These are phyloP conservation scores for Channa striata DNA, from an alignment of 2,797 vertebrate genomes.

Conservation along the genomic window DNA sequence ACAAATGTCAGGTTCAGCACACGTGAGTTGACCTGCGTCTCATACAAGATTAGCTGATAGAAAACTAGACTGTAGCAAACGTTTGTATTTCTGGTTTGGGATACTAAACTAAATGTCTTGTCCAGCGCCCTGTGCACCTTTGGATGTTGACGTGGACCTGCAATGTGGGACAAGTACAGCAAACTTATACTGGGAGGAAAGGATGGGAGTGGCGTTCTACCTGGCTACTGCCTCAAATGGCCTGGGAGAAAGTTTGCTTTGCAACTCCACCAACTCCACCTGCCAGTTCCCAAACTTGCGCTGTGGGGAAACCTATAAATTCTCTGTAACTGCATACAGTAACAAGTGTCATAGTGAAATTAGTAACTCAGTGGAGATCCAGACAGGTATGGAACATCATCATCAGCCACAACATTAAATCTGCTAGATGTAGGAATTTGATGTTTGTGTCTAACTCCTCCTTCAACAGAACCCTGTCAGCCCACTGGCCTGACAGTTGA, in stretches of 20 bases:
- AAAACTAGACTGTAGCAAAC: neutral
- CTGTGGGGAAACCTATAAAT: constrained; percentile 77
- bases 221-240: constrained; percentile 60
- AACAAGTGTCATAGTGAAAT: constrained; percentile 69
- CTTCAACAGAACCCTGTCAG: constrained; percentile 79
- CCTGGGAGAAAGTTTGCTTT: constrained; percentile 46
- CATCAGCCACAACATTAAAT: neutral
- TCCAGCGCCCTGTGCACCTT: constrained; percentile 82
- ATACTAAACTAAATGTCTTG: neutral
- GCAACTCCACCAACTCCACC: constrained; percentile 76
- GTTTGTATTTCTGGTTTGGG: neutral
- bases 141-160: constrained; percentile 70
- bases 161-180: constrained; percentile 73
- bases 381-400: constrained; percentile 72
- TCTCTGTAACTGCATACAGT: constrained; percentile 73
- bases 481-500: constrained; percentile 58
- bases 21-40: constrained; percentile 72
- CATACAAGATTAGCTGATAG: neutral
- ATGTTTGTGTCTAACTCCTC: neutral
- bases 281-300: constrained; percentile 73
- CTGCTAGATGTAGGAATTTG: neutral
- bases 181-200: constrained; percentile 74
- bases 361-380: constrained; percentile 68
- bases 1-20: constrained; percentile 68
- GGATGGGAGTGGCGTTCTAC: constrained; percentile 67